Evolutionary conservation across 2,888 invertebrate genomes (phyloP).

Genomic region (Pardosa pseudoannulata): DNA sequence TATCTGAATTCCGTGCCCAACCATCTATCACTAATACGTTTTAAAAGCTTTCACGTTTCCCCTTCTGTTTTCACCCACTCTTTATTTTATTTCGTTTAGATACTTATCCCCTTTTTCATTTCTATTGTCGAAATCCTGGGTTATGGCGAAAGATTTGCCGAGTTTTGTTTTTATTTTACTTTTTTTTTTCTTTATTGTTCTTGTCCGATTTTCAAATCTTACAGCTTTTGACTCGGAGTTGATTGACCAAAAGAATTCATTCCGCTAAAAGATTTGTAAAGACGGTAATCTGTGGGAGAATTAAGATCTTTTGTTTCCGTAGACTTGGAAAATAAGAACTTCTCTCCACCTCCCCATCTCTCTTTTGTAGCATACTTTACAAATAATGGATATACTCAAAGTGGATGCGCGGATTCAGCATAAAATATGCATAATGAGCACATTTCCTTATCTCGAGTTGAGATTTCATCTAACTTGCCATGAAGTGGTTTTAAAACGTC

Average conservation of each 20-base stretch:
- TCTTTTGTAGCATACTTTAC: too few species aligned
- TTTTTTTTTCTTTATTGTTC: background rate
- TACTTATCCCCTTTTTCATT: background rate
- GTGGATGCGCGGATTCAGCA: too few species aligned
- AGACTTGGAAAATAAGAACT: too few species aligned
- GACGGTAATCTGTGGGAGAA: too few species aligned
- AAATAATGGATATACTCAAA: too few species aligned
- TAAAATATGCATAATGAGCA: too few species aligned
- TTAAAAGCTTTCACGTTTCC: background rate
- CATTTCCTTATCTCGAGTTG: too few species aligned
- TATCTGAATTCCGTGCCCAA: constrained; percentile 36
- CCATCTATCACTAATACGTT: constrained; percentile 44
- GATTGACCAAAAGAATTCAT: background rate
- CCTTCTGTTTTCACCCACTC: background rate
- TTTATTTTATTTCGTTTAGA: background rate
- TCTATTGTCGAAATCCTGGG: background rate
- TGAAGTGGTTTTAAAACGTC: too few species aligned
- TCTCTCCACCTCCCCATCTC: too few species aligned
- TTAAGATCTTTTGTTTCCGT: too few species aligned
- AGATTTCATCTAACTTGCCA: too few species aligned
- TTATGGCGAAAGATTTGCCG: background rate
- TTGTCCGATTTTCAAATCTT: background rate
- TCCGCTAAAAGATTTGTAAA: background rate
- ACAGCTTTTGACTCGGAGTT: background rate
- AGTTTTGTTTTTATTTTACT: too few species aligned